phyloP scores from a whole-genome alignment of 2,888 invertebrate species.

The Andrena minutula region DNA sequence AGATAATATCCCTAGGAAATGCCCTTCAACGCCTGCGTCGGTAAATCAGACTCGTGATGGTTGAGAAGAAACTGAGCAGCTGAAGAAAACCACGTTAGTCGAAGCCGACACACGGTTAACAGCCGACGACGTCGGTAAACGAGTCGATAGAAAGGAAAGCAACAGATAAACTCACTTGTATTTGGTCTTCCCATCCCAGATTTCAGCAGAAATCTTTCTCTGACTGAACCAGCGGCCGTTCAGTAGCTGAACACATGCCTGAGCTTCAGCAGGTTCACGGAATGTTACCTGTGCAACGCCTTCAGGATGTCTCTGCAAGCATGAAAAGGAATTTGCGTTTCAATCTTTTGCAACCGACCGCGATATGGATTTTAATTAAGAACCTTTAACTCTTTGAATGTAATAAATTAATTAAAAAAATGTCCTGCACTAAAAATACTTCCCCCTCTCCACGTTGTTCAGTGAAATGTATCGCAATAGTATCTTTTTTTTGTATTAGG shows the following conservation, averaged over 20 bases:
- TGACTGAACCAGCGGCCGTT: slow-evolving; percentile 97
- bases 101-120: slow-evolving; percentile 4
- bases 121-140: slow-evolving; percentile 24
- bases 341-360: not conserved
- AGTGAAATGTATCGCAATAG: no score
- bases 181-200: slow-evolving; percentile 98
- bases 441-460: no score
- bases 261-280: slow-evolving; percentile 95
- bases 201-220: slow-evolving; percentile 93
- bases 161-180: slow-evolving; percentile 87
- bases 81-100: not conserved
- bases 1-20: no score
- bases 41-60: slow-evolving; percentile 9
- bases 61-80: not conserved
- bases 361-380: not conserved
- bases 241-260: slow-evolving; percentile 94
- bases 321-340: not conserved
- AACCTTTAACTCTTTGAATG: no score
- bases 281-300: slow-evolving; percentile 97
- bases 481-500: no score
- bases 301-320: slow-evolving; percentile 92
- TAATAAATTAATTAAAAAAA: not conserved
- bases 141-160: slow-evolving; percentile 8
- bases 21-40: not conserved
- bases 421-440: no score